Evolutionary conservation across 2,888 invertebrate species (phyloP).

Genomic region (Chirona hameri): DNA sequence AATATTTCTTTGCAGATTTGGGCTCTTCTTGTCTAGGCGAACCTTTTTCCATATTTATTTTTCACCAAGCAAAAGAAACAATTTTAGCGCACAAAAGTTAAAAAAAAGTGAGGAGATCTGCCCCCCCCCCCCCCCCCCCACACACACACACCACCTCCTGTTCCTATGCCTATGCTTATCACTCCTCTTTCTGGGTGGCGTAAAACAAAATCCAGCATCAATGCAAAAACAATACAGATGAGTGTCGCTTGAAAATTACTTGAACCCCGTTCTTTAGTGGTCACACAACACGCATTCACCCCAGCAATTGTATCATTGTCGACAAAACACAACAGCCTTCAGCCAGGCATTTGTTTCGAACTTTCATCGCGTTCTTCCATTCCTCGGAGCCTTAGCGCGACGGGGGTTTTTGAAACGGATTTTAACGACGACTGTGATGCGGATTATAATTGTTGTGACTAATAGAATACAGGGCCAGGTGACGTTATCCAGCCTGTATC

Average conservation of each 20-base stretch:
- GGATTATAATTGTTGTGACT: slow-evolving; percentile 29
- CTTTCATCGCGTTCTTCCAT: not conserved
- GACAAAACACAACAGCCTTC: not conserved
- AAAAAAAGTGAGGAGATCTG: too few relatives aligned
- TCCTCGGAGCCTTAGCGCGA: not conserved
- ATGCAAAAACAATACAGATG: not conserved
- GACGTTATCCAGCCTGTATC: not conserved
- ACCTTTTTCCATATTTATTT: too few relatives aligned
- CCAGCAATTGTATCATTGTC: not conserved
- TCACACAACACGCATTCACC: not conserved
- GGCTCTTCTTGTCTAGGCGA: too few relatives aligned
- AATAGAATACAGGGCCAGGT: slow-evolving; percentile 6
- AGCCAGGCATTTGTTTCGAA: not conserved
- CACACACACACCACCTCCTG: too few relatives aligned
- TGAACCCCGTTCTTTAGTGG: not conserved
- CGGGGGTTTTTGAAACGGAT: not conserved
- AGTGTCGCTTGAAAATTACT: too few relatives aligned
- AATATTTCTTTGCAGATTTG: too few relatives aligned
- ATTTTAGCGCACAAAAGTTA: too few relatives aligned
- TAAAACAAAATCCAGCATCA: too few relatives aligned
- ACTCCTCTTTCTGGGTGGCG: too few relatives aligned
- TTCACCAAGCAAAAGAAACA: too few relatives aligned
- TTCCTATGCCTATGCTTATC: too few relatives aligned
- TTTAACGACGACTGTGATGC: not conserved
- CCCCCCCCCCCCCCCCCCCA: too few relatives aligned